A percentile compares a stretch with the other conserved stretches of the same genome.
phyloP scores from a whole-genome alignment of 23 tunicate genomes.

The Diplosoma virens region DNA sequence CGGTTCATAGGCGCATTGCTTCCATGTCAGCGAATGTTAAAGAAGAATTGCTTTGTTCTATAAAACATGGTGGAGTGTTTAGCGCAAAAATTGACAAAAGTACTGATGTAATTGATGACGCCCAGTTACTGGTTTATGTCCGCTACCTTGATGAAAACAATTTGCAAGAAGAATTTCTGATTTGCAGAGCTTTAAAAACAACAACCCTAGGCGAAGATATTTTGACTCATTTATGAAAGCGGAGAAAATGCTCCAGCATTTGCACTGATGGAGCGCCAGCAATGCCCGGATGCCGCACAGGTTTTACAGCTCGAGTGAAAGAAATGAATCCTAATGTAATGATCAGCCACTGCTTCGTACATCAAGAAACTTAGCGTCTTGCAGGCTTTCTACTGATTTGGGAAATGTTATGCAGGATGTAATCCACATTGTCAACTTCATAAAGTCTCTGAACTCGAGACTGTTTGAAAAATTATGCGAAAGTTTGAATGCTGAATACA shows the following conservation, averaged over 20 bases:
- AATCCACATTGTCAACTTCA: conserved; percentile 33
- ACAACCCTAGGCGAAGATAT: background rate
- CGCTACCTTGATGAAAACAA: background rate
- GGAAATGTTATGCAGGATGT: conserved; percentile 46
- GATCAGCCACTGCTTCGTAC: conserved; percentile 42
- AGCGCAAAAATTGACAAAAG: background rate
- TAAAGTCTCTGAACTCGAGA: conserved; percentile 52
- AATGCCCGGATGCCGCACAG: too few species aligned
- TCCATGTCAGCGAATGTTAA: background rate
- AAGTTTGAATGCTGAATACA: conserved; percentile 27
- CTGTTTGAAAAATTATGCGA: conserved; percentile 57
- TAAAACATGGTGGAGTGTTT: background rate
- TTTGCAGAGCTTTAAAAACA: background rate
- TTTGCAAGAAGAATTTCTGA: background rate
- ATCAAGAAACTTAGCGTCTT: conserved; percentile 34
- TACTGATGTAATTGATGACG: background rate
- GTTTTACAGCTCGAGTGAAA: conserved; percentile 49
- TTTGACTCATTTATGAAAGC: too few species aligned
- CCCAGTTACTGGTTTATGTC: too few species aligned
- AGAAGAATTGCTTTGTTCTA: background rate
- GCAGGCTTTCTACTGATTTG: too few species aligned
- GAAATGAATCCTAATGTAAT: background rate
- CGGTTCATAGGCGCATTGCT: background rate
- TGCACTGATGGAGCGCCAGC: too few species aligned
- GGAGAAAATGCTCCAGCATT: too few species aligned